Evolutionary conservation across 23 tunicate species (phyloP).

Genomic region (Corella eumyota): DNA sequence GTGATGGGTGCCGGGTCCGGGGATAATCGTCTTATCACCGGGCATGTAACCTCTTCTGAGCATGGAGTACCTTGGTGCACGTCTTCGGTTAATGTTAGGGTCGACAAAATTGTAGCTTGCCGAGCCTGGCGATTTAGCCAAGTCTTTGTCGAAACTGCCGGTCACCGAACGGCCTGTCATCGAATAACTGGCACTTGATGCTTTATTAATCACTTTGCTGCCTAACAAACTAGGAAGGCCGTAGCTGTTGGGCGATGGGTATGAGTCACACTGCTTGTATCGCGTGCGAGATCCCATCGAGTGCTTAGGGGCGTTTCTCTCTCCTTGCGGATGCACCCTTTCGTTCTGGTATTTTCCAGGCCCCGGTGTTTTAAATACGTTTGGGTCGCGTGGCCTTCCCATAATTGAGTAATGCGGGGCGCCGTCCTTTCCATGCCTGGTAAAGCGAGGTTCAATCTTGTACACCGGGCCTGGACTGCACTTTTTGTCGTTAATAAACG

Average conservation of each 20-base stretch:
- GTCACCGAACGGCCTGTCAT: constrained; percentile 69
- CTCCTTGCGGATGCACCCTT: constrained; percentile 75
- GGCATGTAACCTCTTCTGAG: constrained; percentile 80
- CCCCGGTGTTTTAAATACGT: constrained; percentile 81
- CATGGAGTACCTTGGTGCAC: constrained; percentile 82
- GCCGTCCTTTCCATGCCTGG: constrained; percentile 82
- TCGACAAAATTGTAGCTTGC: constrained; percentile 75
- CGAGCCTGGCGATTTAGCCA: constrained; percentile 91
- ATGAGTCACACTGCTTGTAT: constrained; percentile 65
- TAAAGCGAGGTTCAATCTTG: constrained; percentile 57
- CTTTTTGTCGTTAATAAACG: constrained; percentile 37
- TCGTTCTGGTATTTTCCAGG: constrained; percentile 91
- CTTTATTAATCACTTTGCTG: constrained; percentile 73
- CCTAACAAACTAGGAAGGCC: constrained; percentile 66
- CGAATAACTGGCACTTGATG: constrained; percentile 61
- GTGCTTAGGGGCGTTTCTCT: constrained; percentile 67
- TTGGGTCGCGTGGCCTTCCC: constrained; percentile 68
- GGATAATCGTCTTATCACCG: constrained; percentile 92
- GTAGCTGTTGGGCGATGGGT: constrained; percentile 85
- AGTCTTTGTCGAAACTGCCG: constrained; percentile 81
- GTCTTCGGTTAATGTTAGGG: constrained; percentile 49
- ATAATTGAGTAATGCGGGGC: constrained; percentile 77
- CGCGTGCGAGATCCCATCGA: constrained; percentile 81
- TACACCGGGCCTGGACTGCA: constrained; percentile 89
- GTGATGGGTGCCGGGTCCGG: constrained; percentile 90